These are phyloP conservation scores for Physocephala rufipes DNA, from an alignment of 2,888 invertebrate genomes.

Conservation along the genomic window DNA sequence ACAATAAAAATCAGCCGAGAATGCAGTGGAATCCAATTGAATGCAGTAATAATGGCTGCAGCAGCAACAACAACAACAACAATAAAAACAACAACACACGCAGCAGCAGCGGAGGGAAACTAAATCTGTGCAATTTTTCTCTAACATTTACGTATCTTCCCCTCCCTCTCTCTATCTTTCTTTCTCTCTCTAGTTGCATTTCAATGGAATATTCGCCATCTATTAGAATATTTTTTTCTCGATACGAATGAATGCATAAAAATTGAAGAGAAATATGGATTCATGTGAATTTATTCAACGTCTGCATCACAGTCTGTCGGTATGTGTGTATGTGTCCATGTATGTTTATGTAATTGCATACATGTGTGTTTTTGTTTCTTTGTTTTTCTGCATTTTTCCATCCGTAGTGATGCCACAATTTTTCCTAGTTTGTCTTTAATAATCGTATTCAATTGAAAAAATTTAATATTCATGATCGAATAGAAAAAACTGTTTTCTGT, in stretches of 20 bases:
- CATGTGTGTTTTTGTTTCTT: not conserved
- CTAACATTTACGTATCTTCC: too few species aligned
- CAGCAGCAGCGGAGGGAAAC: not conserved
- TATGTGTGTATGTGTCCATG: slow-evolving; percentile 1
- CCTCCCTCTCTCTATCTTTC: not conserved
- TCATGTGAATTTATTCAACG: too few species aligned
- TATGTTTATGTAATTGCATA: not conserved
- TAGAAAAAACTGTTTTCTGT: too few species aligned
- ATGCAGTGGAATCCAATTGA: not conserved
- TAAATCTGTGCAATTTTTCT: not conserved
- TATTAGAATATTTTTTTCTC: too few species aligned
- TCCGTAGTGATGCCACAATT: not conserved
- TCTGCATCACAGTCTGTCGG: too few species aligned
- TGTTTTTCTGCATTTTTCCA: not conserved
- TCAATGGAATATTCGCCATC: too few species aligned
- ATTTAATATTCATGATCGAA: too few species aligned
- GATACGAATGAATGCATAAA: too few species aligned
- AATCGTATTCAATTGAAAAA: too few species aligned
- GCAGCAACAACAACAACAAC: slow-evolving; percentile 10
- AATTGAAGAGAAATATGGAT: too few species aligned
- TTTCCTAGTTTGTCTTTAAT: not conserved
- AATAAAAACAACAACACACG: not conserved
- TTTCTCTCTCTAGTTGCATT: not conserved
- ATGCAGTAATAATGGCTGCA: not conserved
- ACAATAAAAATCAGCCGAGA: slow-evolving; percentile 5